Percentiles rank a stretch among this genome's conserved stretches.
These are phyloP conservation scores for Phragmatobia fuliginosa DNA, from an alignment of 2,888 invertebrate species.

Conservation along the genomic window DNA sequence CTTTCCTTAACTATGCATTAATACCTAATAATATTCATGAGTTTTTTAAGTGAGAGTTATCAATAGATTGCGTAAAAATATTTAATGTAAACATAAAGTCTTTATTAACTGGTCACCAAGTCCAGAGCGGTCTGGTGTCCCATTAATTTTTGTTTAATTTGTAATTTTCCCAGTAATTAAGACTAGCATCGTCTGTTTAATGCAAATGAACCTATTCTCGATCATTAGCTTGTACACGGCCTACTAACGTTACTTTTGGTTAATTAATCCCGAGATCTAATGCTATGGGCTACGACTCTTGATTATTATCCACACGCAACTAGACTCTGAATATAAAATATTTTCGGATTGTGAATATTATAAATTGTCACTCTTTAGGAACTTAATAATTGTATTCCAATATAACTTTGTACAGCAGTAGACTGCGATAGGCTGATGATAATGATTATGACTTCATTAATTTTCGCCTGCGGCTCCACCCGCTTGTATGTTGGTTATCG, in stretches of 20 bases:
- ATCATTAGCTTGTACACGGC: slow-evolving; percentile 84
- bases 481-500: too few species aligned
- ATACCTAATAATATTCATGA: slow-evolving; percentile 51
- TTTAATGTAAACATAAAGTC: slow-evolving; percentile 42
- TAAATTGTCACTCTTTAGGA: not conserved
- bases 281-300: slow-evolving; percentile 61
- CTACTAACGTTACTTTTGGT: slow-evolving; percentile 82
- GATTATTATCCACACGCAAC: slow-evolving; percentile 74
- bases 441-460: too few species aligned
- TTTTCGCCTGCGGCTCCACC: too few species aligned
- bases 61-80: slow-evolving; percentile 51
- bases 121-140: slow-evolving; percentile 52
- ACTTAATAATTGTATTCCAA: not conserved
- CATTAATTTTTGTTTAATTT: slow-evolving; percentile 81
- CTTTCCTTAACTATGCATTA: slow-evolving; percentile 41
- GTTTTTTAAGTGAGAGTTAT: slow-evolving; percentile 53
- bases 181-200: slow-evolving; percentile 79
- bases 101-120: slow-evolving; percentile 51
- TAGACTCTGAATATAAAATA: slow-evolving; percentile 39
- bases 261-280: slow-evolving; percentile 80
- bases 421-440: too few species aligned
- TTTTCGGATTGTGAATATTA: slow-evolving; percentile 40
- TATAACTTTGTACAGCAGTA: too few species aligned
- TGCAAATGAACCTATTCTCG: slow-evolving; percentile 84
- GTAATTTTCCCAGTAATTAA: slow-evolving; percentile 85